Percentiles rank a stretch among this genome's conserved stretches.
Conservation (phyloP, 2,113 vertebrate species). For the Leptosomus discolor region DNA sequence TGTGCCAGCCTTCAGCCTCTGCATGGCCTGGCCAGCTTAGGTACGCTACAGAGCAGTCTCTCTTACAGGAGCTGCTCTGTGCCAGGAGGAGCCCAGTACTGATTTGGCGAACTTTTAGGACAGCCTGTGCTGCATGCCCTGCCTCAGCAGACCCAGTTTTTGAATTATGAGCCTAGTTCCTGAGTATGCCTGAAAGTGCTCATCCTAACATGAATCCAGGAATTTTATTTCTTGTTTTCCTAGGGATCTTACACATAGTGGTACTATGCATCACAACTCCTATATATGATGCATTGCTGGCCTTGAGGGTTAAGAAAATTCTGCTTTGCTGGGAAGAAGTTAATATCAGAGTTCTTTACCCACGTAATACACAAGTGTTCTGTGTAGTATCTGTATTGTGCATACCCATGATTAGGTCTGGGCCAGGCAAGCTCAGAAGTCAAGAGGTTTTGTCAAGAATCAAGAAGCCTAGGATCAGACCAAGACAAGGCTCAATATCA, state of each 20-base stretch:
- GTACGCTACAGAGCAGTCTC: background rate
- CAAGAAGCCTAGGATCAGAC: background rate
- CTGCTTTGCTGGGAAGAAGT: background rate
- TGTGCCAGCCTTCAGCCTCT: background rate
- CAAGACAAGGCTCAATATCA: background rate
- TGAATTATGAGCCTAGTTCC: background rate
- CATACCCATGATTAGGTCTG: background rate
- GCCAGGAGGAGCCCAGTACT: background rate
- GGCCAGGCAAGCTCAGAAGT: background rate
- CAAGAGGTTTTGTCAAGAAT: background rate
- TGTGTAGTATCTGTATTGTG: background rate
- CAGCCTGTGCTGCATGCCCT: background rate
- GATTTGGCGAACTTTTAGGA: background rate
- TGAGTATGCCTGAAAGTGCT: background rate
- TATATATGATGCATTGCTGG: background rate
- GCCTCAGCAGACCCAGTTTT: background rate
- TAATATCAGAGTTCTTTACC: background rate
- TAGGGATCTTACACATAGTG: background rate
- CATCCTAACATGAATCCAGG: background rate
- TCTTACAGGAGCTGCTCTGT: background rate
- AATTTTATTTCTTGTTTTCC: background rate
- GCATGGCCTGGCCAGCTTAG: rapidly evolving
- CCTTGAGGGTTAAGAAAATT: background rate
- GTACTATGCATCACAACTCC: background rate
- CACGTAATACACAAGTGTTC: background rate